phyloP scores from a whole-genome alignment of 2,888 invertebrate species.

The Amblyjoppa proteus region DNA sequence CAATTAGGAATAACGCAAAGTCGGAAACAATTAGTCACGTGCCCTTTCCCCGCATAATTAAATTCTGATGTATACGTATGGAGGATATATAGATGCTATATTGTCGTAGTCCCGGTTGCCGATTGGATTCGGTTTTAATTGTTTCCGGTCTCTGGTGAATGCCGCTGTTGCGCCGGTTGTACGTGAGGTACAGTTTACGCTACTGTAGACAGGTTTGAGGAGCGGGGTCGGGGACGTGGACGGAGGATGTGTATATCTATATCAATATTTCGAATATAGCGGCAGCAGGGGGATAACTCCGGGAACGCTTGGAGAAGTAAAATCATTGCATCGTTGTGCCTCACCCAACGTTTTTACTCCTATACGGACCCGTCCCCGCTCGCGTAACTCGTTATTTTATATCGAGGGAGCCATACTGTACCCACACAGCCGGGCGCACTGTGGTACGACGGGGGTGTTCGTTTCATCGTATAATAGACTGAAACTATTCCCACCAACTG shows the following conservation, averaged over 20 bases:
- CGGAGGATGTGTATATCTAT: constrained; percentile 22
- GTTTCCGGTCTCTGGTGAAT: constrained; percentile 67
- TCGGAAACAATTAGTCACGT: constrained; percentile 80
- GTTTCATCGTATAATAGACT: constrained; percentile 68
- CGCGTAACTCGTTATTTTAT: constrained; percentile 66
- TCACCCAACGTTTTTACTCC: constrained; percentile 12
- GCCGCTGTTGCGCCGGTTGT: constrained; percentile 13
- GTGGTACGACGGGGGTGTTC: constrained; percentile 29
- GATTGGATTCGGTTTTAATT: constrained; percentile 73
- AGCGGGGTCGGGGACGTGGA: neutral
- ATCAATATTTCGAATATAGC: constrained; percentile 66
- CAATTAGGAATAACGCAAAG: constrained; percentile 79
- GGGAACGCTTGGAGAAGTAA: constrained; percentile 15
- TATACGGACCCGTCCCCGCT: constrained; percentile 3
- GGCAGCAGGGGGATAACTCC: neutral
- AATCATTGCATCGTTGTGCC: constrained; percentile 21
- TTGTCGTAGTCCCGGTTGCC: constrained; percentile 68
- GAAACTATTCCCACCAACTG: constrained; percentile 65
- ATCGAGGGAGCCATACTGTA: constrained; percentile 3
- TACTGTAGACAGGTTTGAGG: constrained; percentile 36
- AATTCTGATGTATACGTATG: constrained; percentile 68
- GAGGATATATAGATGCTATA: constrained; percentile 60
- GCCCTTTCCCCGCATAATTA: constrained; percentile 75
- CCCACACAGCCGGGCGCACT: constrained; percentile 8
- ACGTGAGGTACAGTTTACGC: neutral